A percentile compares a stretch with the other conserved stretches of the same genome.
phyloP scores from a whole-genome alignment of 2,113 vertebrate genomes.

The Nansenia antarctica region DNA sequence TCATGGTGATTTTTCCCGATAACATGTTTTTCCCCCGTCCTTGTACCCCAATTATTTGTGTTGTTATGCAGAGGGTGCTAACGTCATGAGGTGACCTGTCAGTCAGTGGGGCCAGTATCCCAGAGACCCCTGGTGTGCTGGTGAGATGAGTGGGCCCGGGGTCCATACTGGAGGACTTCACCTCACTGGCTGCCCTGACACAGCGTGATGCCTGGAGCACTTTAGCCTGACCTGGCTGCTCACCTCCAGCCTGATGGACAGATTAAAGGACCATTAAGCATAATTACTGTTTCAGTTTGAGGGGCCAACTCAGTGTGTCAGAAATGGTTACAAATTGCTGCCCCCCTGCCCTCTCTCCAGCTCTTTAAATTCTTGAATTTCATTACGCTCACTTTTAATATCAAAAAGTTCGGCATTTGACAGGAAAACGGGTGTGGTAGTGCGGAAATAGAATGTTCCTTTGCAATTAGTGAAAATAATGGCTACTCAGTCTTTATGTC shows the following conservation, averaged over 20 bases:
- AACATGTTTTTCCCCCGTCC: neutral
- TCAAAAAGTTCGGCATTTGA: slow-evolving; percentile 46
- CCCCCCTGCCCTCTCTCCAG: slow-evolving; percentile 43
- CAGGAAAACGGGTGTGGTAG: slow-evolving; percentile 18
- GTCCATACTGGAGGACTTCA: slow-evolving; percentile 49
- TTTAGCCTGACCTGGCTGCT: slow-evolving; percentile 70
- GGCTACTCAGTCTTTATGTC: neutral
- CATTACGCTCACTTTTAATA: slow-evolving; percentile 45
- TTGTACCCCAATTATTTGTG: slow-evolving; percentile 18
- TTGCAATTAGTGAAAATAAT: neutral
- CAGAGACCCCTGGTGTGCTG: slow-evolving; percentile 33
- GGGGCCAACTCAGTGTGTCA: slow-evolving; percentile 69
- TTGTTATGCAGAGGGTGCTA: slow-evolving; percentile 36
- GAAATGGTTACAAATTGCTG: slow-evolving; percentile 71
- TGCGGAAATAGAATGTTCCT: slow-evolving; percentile 11
- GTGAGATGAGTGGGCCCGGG: slow-evolving; percentile 41
- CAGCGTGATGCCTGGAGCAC: slow-evolving; percentile 62
- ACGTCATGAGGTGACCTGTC: slow-evolving; percentile 40
- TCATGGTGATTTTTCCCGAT: neutral
- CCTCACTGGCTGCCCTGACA: slow-evolving; percentile 65
- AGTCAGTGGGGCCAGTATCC: slow-evolving; percentile 15
- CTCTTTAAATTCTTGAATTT: slow-evolving; percentile 60
- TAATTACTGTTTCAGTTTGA: slow-evolving; percentile 76
- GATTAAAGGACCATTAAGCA: slow-evolving; percentile 79
- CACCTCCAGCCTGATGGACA: slow-evolving; percentile 73